Conservation (phyloP, 2,797 vertebrate genomes). For the Lycodopsis pacificus region DNA sequence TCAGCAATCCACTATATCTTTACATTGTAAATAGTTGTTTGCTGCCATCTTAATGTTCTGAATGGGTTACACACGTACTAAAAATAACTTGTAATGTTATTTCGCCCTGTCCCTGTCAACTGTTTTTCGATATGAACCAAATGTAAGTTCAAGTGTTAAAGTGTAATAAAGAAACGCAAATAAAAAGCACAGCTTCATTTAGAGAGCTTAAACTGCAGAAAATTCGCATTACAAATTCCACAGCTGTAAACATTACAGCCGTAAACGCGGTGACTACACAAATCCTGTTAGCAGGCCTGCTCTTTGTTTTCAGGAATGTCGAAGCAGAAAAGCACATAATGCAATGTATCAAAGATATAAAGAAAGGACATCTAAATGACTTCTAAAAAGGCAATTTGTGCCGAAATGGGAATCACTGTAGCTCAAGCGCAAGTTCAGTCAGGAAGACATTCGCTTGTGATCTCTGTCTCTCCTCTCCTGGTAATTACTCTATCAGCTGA, state of each 20-base stretch:
- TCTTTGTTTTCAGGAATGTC: background rate
- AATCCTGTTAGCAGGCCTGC: background rate
- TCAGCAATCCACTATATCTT: background rate
- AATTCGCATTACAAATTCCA: background rate
- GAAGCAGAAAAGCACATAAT: background rate
- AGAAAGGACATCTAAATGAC: background rate
- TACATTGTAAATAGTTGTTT: no score
- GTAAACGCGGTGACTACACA: background rate
- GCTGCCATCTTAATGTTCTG: no score
- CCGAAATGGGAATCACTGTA: background rate
- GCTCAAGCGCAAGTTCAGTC: no score
- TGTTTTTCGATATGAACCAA: background rate
- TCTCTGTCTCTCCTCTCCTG: no score
- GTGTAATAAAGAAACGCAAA: background rate
- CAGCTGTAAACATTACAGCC: background rate
- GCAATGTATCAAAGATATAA: background rate
- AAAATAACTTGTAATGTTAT: background rate
- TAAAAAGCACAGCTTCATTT: background rate
- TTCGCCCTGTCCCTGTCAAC: background rate
- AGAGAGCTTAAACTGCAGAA: background rate
- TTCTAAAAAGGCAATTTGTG: conserved; percentile 2
- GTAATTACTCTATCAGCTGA: no score
- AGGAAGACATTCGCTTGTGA: no score
- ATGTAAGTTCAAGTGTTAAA: conserved; percentile 1
- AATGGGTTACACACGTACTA: background rate